Evolutionary conservation across 1,140 invertebrate genomes (phyloP).

Genomic region (Medauroidea extradentata): DNA sequence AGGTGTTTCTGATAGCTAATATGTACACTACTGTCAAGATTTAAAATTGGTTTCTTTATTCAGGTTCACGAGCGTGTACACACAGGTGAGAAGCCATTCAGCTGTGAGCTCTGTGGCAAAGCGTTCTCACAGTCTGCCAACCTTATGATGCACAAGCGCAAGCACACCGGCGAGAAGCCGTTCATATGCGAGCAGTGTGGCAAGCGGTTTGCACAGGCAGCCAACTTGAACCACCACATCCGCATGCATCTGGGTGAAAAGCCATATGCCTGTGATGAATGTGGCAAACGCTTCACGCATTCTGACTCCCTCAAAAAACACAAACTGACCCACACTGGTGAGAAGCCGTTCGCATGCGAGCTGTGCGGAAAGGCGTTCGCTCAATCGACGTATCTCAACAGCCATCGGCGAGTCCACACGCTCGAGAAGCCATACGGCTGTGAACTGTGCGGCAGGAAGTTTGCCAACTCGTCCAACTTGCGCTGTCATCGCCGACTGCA

Average conservation of each 20-base stretch:
- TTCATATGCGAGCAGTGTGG: slow-evolving; percentile 39
- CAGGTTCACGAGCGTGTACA: slow-evolving; percentile 2
- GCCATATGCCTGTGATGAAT: slow-evolving; percentile 56
- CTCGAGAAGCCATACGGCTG: slow-evolving; percentile 66
- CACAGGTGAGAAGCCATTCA: slow-evolving; percentile 1
- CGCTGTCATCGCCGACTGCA: slow-evolving; percentile 32
- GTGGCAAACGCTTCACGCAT: slow-evolving; percentile 27
- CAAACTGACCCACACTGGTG: slow-evolving; percentile 4
- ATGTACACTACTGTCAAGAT: too few species aligned
- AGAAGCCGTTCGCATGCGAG: slow-evolving; percentile 8
- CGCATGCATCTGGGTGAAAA: slow-evolving; percentile 46
- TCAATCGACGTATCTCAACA: not conserved
- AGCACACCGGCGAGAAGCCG: slow-evolving; percentile 8
- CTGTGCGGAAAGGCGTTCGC: slow-evolving; percentile 14
- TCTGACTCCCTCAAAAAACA: not conserved
- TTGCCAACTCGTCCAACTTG: slow-evolving; percentile 41
- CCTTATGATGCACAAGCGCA: not conserved
- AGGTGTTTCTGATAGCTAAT: too few species aligned
- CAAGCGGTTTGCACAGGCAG: slow-evolving; percentile 51
- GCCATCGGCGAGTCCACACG: slow-evolving; percentile 58
- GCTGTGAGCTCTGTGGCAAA: slow-evolving; percentile 2
- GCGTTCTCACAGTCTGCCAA: not conserved
- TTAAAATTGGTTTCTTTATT: too few species aligned
- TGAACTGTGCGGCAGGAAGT: slow-evolving; percentile 49
- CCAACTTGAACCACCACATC: slow-evolving; percentile 48